Percentiles rank a stretch among this genome's conserved stretches.
Evolutionary conservation across 2,113 vertebrate genomes (phyloP).

Genomic region (Pseudolaguvia tuberculata): DNA sequence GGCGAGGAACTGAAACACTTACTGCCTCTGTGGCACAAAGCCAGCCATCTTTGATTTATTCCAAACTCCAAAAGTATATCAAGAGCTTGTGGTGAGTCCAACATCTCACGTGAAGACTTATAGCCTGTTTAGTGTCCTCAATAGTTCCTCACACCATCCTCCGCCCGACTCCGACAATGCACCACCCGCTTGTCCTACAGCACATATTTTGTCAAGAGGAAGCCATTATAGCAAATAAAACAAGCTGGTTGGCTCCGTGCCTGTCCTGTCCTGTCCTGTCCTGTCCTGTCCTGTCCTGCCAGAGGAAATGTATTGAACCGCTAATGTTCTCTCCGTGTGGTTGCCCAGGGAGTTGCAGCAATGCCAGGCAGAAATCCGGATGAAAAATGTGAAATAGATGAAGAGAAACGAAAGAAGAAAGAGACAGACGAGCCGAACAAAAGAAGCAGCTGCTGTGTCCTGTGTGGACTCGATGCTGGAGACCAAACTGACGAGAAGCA

Average conservation of each 20-base stretch:
- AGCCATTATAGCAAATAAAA: conserved; percentile 57
- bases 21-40: conserved; percentile 59
- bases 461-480: background rate
- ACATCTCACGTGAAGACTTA: conserved; percentile 56
- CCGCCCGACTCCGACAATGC: conserved; percentile 12
- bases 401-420: conserved; percentile 11
- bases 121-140: conserved; percentile 45
- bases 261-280: conserved; percentile 46
- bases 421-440: background rate
- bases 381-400: conserved; percentile 25
- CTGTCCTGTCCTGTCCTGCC: conserved; percentile 45
- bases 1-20: conserved; percentile 11
- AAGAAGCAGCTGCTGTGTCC: background rate
- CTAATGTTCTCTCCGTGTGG: conserved; percentile 44
- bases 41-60: conserved; percentile 66
- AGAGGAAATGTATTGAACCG: conserved; percentile 53
- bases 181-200: conserved; percentile 20
- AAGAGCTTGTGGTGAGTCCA: conserved; percentile 47
- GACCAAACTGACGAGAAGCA: conserved; percentile 10
- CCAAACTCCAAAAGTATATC: conserved; percentile 44
- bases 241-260: conserved; percentile 52
- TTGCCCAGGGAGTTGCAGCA: conserved; percentile 37
- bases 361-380: conserved; percentile 39
- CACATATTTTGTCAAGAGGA: conserved; percentile 53
- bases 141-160: background rate